A percentile compares a stretch with the other conserved stretches of the same genome.
phyloP scores from a whole-genome alignment of 2,888 invertebrate genomes.

The Cantharis rustica region DNA sequence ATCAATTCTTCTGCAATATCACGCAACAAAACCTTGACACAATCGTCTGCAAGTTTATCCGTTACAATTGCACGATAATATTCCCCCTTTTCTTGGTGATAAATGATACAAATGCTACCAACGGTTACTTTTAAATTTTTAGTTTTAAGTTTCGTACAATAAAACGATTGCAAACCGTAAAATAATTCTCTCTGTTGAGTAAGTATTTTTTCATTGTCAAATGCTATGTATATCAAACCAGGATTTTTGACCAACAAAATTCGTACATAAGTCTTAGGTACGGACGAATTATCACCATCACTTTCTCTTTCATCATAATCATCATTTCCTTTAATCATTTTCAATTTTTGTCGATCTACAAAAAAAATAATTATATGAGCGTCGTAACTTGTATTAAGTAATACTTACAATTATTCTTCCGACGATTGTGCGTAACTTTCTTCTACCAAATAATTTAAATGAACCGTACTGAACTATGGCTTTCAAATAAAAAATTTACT shows the following conservation, averaged over 20 bases:
- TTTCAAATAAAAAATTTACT: too few relatives aligned
- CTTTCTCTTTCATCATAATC: slow-evolving; percentile 36
- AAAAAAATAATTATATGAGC: too few relatives aligned
- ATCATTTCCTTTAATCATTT: background rate
- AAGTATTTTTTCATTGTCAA: slow-evolving; percentile 8
- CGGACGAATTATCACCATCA: slow-evolving; percentile 16
- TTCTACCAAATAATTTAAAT: too few relatives aligned
- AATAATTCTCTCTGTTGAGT: slow-evolving; percentile 49
- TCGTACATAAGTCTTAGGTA: slow-evolving; percentile 37
- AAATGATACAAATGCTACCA: slow-evolving; percentile 58
- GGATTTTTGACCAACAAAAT: slow-evolving; percentile 45
- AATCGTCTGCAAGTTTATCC: slow-evolving; percentile 52
- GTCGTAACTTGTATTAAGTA: too few relatives aligned
- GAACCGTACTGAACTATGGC: too few relatives aligned
- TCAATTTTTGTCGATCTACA: too few relatives aligned
- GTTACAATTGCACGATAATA: slow-evolving; percentile 69
- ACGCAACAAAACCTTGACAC: slow-evolving; percentile 64
- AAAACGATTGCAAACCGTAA: slow-evolving; percentile 62
- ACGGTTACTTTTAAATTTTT: slow-evolving; percentile 56
- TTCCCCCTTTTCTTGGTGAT: slow-evolving; percentile 58
- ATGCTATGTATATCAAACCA: slow-evolving; percentile 41
- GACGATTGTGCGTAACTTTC: too few relatives aligned
- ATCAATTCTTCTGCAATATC: slow-evolving; percentile 67
- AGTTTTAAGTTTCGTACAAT: slow-evolving; percentile 3
- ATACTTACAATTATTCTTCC: too few relatives aligned